phyloP scores from a whole-genome alignment of 2,113 vertebrate genomes.

The Brevimyrus niger region DNA sequence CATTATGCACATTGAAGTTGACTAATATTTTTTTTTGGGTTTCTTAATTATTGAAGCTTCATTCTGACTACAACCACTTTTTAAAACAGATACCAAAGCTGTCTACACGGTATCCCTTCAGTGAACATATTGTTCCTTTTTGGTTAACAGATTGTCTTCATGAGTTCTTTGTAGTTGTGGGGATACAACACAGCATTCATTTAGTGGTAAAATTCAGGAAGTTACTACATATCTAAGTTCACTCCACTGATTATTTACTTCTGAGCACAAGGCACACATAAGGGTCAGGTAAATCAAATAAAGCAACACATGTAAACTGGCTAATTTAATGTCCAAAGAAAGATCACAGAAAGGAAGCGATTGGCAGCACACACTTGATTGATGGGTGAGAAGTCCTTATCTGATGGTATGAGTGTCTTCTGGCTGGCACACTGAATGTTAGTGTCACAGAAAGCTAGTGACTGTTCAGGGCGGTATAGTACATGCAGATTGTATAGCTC shows the following conservation, averaged over 20 bases:
- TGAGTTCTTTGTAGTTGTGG: background rate
- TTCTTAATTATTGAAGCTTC: background rate
- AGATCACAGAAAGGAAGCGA: background rate
- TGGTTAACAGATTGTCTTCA: background rate
- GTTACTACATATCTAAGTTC: background rate
- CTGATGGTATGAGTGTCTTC: background rate
- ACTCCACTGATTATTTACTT: background rate
- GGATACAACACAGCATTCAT: background rate
- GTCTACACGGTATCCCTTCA: background rate
- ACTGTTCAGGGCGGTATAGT: background rate
- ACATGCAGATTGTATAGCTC: background rate
- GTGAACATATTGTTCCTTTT: background rate
- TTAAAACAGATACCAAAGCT: background rate
- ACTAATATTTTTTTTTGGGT: background rate
- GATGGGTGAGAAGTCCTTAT: background rate
- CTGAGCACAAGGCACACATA: background rate
- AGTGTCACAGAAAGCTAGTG: background rate
- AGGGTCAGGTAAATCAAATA: background rate
- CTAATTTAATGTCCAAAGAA: background rate
- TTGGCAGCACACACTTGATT: background rate
- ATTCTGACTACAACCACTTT: background rate
- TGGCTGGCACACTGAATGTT: background rate
- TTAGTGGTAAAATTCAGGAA: background rate
- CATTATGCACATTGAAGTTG: background rate
- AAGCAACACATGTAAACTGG: background rate